Evolutionary conservation across 2,113 vertebrate genomes (phyloP).

Genomic region (Podiceps cristatus): DNA sequence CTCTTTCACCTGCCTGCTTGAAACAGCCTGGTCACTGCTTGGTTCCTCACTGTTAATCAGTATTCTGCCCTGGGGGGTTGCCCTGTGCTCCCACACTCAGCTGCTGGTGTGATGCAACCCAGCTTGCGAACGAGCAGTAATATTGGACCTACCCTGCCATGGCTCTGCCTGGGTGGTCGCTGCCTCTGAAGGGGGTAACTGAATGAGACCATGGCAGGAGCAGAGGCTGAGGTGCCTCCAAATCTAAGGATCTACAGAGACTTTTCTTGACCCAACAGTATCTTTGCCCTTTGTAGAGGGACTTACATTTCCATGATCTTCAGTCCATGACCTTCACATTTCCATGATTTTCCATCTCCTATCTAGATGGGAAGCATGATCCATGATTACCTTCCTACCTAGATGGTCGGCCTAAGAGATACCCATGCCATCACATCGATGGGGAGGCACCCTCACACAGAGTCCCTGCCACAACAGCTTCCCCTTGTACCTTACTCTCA

Average conservation of each 20-base stretch:
- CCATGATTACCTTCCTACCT: neutral
- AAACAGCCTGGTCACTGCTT: neutral
- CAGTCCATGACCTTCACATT: neutral
- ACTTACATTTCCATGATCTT: neutral
- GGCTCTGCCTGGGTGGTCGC: neutral
- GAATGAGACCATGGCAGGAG: neutral
- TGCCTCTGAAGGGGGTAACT: neutral
- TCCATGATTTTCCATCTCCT: neutral
- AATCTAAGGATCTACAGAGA: neutral
- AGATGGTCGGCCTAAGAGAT: neutral
- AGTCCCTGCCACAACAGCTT: neutral
- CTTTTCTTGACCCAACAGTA: neutral
- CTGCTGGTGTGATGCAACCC: neutral
- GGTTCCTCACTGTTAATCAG: neutral
- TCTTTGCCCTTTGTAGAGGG: neutral
- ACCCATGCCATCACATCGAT: neutral
- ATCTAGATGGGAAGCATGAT: neutral
- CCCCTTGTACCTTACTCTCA: neutral
- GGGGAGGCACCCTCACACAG: neutral
- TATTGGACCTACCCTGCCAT: neutral
- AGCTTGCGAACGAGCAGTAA: neutral
- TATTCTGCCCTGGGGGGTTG: neutral
- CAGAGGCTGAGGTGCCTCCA: neutral
- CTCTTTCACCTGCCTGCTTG: neutral
- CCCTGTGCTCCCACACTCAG: neutral